phyloP scores from a whole-genome alignment of 2,797 vertebrate species.

The Schizopygopsis malacanthus region DNA sequence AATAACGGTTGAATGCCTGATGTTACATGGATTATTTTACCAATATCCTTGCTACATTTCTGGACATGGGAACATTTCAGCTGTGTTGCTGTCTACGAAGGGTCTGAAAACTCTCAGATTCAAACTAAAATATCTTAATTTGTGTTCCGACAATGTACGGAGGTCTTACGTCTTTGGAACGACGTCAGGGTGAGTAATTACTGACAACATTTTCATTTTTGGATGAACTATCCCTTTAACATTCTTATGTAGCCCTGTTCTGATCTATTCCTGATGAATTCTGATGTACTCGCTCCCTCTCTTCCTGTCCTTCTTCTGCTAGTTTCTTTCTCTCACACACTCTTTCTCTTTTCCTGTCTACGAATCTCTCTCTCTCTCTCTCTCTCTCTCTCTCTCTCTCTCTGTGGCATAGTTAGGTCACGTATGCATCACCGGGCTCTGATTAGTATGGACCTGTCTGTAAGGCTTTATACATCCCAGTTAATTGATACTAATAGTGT shows the following conservation, averaged over 20 bases:
- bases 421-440: slow-evolving; percentile 22
- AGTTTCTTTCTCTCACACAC: not conserved
- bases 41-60: too few relatives aligned
- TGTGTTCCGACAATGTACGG: too few relatives aligned
- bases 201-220: too few relatives aligned
- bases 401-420: slow-evolving; percentile 47
- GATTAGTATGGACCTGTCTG: slow-evolving; percentile 49
- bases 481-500: slow-evolving; percentile 53
- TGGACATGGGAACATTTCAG: too few relatives aligned
- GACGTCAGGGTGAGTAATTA: too few relatives aligned
- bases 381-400: slow-evolving; percentile 30
- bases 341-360: slow-evolving; percentile 12
- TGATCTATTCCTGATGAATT: slow-evolving; percentile 10
- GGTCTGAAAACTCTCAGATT: too few relatives aligned
- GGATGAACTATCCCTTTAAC: not conserved
- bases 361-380: slow-evolving; percentile 30
- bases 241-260: not conserved
- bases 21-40: too few relatives aligned
- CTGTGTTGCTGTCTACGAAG: too few relatives aligned
- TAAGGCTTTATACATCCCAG: slow-evolving; percentile 29
- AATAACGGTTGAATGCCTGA: too few relatives aligned
- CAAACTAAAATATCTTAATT: too few relatives aligned
- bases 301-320: slow-evolving; percentile 24
- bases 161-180: too few relatives aligned
- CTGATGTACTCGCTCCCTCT: slow-evolving; percentile 6